Evolutionary conservation across 2,113 vertebrate genomes (phyloP).

Genomic region (Equus przewalskii): DNA sequence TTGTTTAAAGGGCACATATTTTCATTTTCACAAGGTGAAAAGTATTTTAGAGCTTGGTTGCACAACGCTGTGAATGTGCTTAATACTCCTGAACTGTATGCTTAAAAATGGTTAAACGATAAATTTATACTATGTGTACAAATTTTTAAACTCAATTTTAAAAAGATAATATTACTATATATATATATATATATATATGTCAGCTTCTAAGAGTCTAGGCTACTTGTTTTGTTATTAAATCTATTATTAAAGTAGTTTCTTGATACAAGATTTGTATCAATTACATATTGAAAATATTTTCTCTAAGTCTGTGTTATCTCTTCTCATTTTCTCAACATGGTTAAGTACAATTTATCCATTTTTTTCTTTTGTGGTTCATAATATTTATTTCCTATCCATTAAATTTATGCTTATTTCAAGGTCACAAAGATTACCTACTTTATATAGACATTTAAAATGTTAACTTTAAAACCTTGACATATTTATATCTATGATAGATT

Average conservation of each 20-base stretch:
- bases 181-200: too few species aligned
- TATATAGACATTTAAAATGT: neutral
- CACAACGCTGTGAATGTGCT: neutral
- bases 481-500: neutral
- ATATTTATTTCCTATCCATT: neutral
- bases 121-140: neutral
- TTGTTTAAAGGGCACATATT: neutral
- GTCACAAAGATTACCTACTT: neutral
- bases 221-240: neutral
- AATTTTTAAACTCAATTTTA: neutral
- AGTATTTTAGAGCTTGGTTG: neutral
- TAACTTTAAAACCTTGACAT: neutral
- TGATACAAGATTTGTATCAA: neutral
- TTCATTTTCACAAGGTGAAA: neutral
- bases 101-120: neutral
- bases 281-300: slow-evolving; percentile 11
- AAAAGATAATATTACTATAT: neutral
- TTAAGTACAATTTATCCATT: neutral
- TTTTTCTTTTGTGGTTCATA: neutral
- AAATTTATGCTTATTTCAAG: neutral
- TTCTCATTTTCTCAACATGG: neutral
- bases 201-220: neutral
- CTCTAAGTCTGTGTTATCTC: neutral
- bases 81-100: neutral
- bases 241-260: too few species aligned